Percentiles rank a stretch among this genome's conserved stretches.
phyloP scores from a whole-genome alignment of 2,113 vertebrate species.

The Merops nubicus region DNA sequence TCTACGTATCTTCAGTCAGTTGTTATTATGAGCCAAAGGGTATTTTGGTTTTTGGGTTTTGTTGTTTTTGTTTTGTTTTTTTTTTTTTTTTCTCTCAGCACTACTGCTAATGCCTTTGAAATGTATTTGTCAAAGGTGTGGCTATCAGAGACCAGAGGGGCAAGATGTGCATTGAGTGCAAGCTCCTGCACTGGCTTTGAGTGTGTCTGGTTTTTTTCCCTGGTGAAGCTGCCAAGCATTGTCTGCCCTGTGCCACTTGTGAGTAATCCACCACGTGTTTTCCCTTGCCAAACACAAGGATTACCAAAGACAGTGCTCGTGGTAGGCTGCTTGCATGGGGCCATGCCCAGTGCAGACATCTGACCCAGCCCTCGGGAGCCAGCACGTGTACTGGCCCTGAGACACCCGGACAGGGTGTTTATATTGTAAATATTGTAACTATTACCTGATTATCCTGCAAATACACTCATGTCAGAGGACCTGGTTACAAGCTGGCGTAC shows the following conservation, averaged over 20 bases:
- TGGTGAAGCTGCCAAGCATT: not conserved
- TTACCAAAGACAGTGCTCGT: rapidly evolving
- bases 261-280: not conserved
- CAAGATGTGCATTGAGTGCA: not conserved
- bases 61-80: too few species aligned
- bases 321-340: not conserved
- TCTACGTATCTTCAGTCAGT: not conserved
- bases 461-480: not conserved
- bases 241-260: not conserved
- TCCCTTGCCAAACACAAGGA: not conserved
- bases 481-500: not conserved
- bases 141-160: not conserved
- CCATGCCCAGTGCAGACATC: not conserved
- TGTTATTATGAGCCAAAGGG: not conserved
- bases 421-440: not conserved
- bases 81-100: not conserved
- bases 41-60: too few species aligned
- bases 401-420: rapidly evolving
- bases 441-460: not conserved
- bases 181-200: not conserved
- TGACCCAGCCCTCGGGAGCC: not conserved
- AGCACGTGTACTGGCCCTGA: not conserved
- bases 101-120: not conserved
- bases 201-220: not conserved
- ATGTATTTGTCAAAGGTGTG: not conserved